Evolutionary conservation across 2,113 vertebrate genomes (phyloP), one percentile per base, ranked within the genome.

Genomic region (Tragelaphus imberbis): DNA sequence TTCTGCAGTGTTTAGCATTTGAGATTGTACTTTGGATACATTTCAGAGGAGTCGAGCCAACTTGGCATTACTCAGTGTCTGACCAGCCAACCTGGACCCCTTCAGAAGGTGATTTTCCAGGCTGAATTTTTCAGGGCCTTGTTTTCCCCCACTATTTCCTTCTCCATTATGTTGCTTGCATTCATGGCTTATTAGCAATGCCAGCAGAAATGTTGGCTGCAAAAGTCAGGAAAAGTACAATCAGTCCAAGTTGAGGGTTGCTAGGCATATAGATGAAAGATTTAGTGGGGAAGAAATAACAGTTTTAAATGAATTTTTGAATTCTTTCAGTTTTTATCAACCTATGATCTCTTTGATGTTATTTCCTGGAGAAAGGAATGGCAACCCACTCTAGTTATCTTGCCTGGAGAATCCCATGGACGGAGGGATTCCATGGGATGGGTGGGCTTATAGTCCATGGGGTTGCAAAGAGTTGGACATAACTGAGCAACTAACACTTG

Each of bases 191-290:
- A 56, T 81, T 94, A 87, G 36, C 58, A 75, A 21, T 95, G 91
- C 91, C 95, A 97, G 91, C 79, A 95, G 79, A 97, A 97, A 98
- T 30, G 23, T 55, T 95, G 96, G 93, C 97, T 96, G 87, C 68
- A 97, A 79, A 97, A 81, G 63, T 94, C 95, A 98, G 96, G 96
- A 97, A 97, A 92, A 96, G 49, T 81, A 56, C 7, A 91, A 85
- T 94, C 75, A 86, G 79, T 84, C 23, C 86, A 87, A 95, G 95
- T 8, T 68, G 89, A 93, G 96, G 56, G 61, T 88, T 13, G 3
- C 25, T 89, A 84, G 61, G 87, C 47, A 82, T 84, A 68, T 25
- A 84, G 79, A 96, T 84, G 79, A 97, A 81, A 82, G 97, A 87
- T 87, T 68, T 61, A 36, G 27, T 84, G 21, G 17, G 7, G 75